Evolutionary conservation across 1,140 invertebrate species (phyloP), one percentile per base, ranked within the genome.

Genomic region (Drosophila pallidifrons): DNA sequence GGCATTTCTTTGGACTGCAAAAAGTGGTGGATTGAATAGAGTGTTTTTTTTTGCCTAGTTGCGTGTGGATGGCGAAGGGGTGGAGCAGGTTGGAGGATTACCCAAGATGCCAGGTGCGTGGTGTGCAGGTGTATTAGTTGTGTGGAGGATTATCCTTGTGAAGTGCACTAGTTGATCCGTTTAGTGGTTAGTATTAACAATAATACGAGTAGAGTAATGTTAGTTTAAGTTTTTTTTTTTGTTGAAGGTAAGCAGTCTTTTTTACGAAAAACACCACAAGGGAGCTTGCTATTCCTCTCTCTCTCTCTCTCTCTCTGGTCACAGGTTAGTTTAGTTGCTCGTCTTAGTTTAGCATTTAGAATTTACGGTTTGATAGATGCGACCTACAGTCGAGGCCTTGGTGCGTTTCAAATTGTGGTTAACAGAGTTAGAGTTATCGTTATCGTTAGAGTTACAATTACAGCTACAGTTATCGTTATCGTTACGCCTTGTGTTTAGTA

Each of bases 1-100:
- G 72, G 51, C 71, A 74, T 41, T 81, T 83, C 25, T 80, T 83
- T 8, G 45, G 60, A 35, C 82, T 83, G 68, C 16, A 77, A 77
- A 72, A 65, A 35, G 20, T 11, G 68, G 43, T 51, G 35, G 38
- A 5, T 20, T 32, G 20, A 43, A 6, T 61, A 51, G 28, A 10
- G 35, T 38, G 35, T 10, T 38, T 38, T 6, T 8, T 20, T 11
- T 38, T 7, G 35, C 35, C 35, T 58, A 32, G 46, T 4, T 47
- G 28, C n/a, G 5, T 11, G 30, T 13, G 28, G 28, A 11, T 20
- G 3, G 30, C 13, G 1, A 5, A 2, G 5, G 32, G 4, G 59
- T 25, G n/a, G 8, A 1, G 30, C 0, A 43, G 41, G 38, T 13
- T 38, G 38, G 11, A 8, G 58, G 13, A 61, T 63, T 52, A 51